Conservation (phyloP, 1,140 invertebrate genomes). For the Hyles vespertilio region DNA sequence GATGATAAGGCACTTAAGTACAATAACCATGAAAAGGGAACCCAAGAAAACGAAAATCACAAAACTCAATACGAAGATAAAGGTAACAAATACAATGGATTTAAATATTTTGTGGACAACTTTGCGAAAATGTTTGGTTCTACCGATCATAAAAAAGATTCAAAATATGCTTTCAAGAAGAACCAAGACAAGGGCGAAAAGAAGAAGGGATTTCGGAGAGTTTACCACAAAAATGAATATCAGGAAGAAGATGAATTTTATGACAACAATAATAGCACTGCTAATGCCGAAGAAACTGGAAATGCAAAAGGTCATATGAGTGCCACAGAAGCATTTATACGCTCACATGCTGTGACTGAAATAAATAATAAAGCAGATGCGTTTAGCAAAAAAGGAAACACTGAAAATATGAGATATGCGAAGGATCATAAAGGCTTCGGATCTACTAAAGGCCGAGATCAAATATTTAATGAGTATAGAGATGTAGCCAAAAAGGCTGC, state of each 20-base stretch:
- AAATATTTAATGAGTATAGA: conserved; percentile 32
- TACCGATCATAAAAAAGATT: conserved; percentile 40
- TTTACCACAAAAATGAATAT: conserved; percentile 84
- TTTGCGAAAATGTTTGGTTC: conserved; percentile 55
- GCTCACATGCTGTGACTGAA: conserved; percentile 33
- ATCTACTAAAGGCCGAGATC: conserved; percentile 20
- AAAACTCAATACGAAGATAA: conserved; percentile 23
- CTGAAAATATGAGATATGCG: conserved; percentile 25
- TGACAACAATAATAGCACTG: conserved; percentile 71
- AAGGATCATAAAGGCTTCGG: conserved; percentile 27
- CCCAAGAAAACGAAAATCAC: conserved; percentile 20
- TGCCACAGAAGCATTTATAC: conserved; percentile 38
- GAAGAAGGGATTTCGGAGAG: conserved; percentile 80
- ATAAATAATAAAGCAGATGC: conserved; percentile 27
- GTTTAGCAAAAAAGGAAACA: conserved; percentile 27
- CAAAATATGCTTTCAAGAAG: conserved; percentile 32
- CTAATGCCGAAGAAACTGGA: conserved; percentile 39
- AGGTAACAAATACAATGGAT: conserved; percentile 34
- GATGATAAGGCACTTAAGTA: conserved; percentile 26
- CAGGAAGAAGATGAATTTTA: conserved; percentile 83
- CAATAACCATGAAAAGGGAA: conserved; percentile 25
- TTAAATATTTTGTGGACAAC: conserved; percentile 51
- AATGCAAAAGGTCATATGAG: conserved; percentile 32
- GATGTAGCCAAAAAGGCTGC: conserved; percentile 39
- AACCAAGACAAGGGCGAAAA: conserved; percentile 78